phyloP scores from a whole-genome alignment of 1,140 invertebrate genomes.

The Arctopsyche grandis region DNA sequence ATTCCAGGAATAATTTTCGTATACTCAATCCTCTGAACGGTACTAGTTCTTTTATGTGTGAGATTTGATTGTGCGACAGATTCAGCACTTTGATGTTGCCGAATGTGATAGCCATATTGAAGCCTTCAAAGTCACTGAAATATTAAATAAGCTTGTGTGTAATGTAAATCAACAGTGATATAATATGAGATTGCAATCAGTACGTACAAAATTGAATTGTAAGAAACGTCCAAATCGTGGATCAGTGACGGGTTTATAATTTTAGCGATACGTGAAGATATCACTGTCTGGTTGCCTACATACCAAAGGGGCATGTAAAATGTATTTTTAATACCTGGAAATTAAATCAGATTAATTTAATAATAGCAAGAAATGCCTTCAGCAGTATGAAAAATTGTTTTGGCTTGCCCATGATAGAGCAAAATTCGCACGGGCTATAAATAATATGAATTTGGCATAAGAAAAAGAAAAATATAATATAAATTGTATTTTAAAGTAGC shows the following conservation, averaged over 20 bases:
- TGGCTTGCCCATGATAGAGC: too few species aligned
- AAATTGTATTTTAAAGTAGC: neutral
- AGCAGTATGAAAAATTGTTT: too few species aligned
- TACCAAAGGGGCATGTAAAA: slow-evolving; percentile 48
- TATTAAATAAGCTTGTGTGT: neutral
- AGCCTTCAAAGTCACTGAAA: slow-evolving; percentile 42
- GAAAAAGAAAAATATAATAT: too few species aligned
- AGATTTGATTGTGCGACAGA: slow-evolving; percentile 43
- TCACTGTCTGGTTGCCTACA: slow-evolving; percentile 40
- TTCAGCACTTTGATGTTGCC: slow-evolving; percentile 25
- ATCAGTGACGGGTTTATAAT: slow-evolving; percentile 24
- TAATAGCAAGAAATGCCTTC: too few species aligned
- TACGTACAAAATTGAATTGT: slow-evolving; percentile 42
- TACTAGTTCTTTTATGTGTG: neutral
- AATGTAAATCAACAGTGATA: slow-evolving; percentile 26
- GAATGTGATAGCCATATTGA: slow-evolving; percentile 32
- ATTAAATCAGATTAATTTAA: neutral
- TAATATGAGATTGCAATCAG: slow-evolving; percentile 1
- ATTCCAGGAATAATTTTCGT: slow-evolving; percentile 59
- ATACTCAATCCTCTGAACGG: slow-evolving; percentile 53
- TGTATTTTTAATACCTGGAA: slow-evolving; percentile 37
- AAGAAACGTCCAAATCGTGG: slow-evolving; percentile 32
- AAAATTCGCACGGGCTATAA: too few species aligned
- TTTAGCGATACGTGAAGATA: slow-evolving; percentile 34
- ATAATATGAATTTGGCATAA: too few species aligned